A percentile compares a stretch with the other conserved stretches of the same genome.
These are phyloP conservation scores for Harlomillsia oculata DNA, from an alignment of 1,140 invertebrate genomes.

Conservation along the genomic window DNA sequence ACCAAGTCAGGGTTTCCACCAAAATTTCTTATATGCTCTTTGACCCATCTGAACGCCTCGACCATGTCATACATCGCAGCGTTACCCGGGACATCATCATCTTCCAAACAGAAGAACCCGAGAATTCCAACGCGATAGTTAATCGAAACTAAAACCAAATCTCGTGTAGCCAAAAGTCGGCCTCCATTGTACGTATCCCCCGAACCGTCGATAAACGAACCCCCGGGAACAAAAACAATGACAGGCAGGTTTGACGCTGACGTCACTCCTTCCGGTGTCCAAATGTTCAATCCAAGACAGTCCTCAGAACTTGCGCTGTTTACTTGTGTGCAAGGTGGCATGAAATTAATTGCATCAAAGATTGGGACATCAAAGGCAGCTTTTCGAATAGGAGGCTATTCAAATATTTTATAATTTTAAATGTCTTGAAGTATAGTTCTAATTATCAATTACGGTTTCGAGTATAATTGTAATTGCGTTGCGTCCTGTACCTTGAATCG, in stretches of 20 bases:
- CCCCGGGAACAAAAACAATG: conserved; percentile 12
- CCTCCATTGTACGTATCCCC: background rate
- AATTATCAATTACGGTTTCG: no score
- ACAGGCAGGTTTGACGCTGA: no score
- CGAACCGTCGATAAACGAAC: conserved; percentile 4
- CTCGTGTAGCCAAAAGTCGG: conserved; percentile 7
- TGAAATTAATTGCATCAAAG: no score
- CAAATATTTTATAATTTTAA: no score
- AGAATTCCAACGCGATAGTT: conserved; percentile 19
- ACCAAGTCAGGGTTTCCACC: conserved; percentile 14
- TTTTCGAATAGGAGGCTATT: no score
- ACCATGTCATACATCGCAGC: conserved; percentile 21
- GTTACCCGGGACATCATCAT: conserved; percentile 13
- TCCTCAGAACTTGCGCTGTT: no score
- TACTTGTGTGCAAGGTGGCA: no score
- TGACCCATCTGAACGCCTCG: conserved; percentile 7
- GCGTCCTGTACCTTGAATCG: background rate
- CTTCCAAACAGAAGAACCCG: conserved; percentile 14
- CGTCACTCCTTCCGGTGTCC: background rate
- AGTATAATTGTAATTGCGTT: no score
- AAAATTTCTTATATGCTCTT: conserved; percentile 16
- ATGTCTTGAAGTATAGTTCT: no score
- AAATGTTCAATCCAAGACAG: background rate
- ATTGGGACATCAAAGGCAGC: no score
- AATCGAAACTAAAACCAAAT: conserved; percentile 13